Base-by-base conservation (phyloP, 2,797 vertebrate genomes). In the Carcharodon carcharias region DNA sequence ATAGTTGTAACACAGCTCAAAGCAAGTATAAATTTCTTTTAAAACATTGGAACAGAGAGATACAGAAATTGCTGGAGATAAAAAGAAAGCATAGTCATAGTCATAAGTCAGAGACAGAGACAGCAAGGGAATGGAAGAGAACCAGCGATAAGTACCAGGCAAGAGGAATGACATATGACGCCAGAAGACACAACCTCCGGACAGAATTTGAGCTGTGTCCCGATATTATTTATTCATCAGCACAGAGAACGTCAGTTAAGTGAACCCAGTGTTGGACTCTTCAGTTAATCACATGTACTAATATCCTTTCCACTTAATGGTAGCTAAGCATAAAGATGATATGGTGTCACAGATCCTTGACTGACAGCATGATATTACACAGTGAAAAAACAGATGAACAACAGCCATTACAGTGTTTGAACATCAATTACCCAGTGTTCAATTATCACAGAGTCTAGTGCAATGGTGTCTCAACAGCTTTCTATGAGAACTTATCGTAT, bases 291-390 rank as follows among this genome's bases (percentile, higher is more conserved):
- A 92, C 89, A 63, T n/a, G n/a, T 58, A 92, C 89, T 92, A 58
- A 92, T 92, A 92, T 63, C 56, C 89, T 92, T 92, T 92, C 89
- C 89, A 92, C 58, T 92, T 92, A 92, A 92, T 92, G 89, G 89
- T 21, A 63, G 89, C 89, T 63, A 92, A 91, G 56, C 58, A 28
- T 61, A 63, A 61, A 92, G 89, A 92, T 92, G 89, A 92, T 40
- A 63, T 92, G 89, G 89, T 92, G 89, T 61, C 89, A 92, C 58
- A 40, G 58, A 92, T 63, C 89, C 31, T 21, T 92, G 58, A 92
- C 14, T 92, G 89, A 92, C 89, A 92, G 58, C 58, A 63, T 92
- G 89, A 9, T 92, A 92, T 92, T 92, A 92, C 58, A 91, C 58
- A 92, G 58, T 63, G 89, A 91, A 63, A 88, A 92, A 92, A 92